Conservation (phyloP, 2,113 vertebrate genomes). For the Anser cygnoides region DNA sequence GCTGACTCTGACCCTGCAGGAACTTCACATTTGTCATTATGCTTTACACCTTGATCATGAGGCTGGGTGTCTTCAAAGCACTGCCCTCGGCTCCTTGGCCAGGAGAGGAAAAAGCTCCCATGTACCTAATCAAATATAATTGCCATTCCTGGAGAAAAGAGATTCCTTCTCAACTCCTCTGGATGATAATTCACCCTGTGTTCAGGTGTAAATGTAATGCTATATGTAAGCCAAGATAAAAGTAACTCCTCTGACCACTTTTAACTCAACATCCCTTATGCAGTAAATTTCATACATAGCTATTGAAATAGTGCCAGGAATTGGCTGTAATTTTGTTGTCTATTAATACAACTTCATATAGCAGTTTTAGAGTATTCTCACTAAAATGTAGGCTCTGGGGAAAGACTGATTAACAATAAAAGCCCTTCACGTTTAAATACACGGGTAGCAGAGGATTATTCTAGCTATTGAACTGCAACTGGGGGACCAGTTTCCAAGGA, state of each 20-base stretch:
- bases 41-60: constrained; percentile 70
- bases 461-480: constrained; percentile 6
- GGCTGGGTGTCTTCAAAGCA: constrained; percentile 70
- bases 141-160: constrained; percentile 73
- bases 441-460: constrained; percentile 16
- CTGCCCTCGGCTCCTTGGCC: constrained; percentile 68
- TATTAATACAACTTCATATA: constrained; percentile 32
- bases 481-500: neutral
- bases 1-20: constrained; percentile 57
- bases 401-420: constrained; percentile 52
- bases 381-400: neutral
- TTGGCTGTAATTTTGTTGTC: constrained; percentile 54
- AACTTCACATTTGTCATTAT: constrained; percentile 70
- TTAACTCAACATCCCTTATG: constrained; percentile 65
- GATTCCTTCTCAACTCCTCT: constrained; percentile 70
- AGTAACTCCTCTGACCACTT: constrained; percentile 63
- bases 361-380: constrained; percentile 28
- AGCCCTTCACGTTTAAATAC: constrained; percentile 19
- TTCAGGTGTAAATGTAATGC: constrained; percentile 72
- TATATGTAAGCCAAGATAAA: constrained; percentile 68
- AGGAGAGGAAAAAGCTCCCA: constrained; percentile 70
- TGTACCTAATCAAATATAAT: constrained; percentile 72
- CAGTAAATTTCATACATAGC: constrained; percentile 62
- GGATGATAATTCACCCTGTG: constrained; percentile 70
- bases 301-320: constrained; percentile 49